These are phyloP conservation scores for Drosophila triauraria DNA, from an alignment of 1,140 invertebrate species.

Conservation along the genomic window DNA sequence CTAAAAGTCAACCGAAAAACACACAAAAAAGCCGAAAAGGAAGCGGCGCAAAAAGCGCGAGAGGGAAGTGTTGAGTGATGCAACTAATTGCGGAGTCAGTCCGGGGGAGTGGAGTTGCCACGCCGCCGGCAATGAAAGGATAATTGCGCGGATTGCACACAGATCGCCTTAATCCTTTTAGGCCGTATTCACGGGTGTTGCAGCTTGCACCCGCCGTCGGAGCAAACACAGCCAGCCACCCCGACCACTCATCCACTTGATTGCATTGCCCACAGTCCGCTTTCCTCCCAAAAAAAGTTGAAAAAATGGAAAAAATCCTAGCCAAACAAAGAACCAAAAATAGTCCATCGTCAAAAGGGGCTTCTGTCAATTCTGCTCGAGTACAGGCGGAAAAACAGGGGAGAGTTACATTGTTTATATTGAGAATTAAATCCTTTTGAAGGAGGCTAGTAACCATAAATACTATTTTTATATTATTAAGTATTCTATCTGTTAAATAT, in stretches of 20 bases:
- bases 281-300: constrained; percentile 3
- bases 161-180: constrained; percentile 84
- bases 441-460: background rate
- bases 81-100: constrained; percentile 75
- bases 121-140: constrained; percentile 72
- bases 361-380: constrained; percentile 46
- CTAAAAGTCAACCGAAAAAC: constrained; percentile 78
- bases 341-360: constrained; percentile 36
- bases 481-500: background rate
- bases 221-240: constrained; percentile 46
- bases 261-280: constrained; percentile 61
- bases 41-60: constrained; percentile 35
- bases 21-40: constrained; percentile 20
- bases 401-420: background rate
- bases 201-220: constrained; percentile 46
- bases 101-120: constrained; percentile 21
- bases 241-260: constrained; percentile 73
- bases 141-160: constrained; percentile 82
- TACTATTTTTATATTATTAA: background rate
- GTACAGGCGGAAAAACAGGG: background rate
- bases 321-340: constrained; percentile 39
- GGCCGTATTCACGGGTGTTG: constrained; percentile 51
- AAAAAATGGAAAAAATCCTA: background rate
- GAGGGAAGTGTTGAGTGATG: constrained; percentile 75
- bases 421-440: background rate